Percentiles rank a stretch among this genome's conserved stretches.
phyloP scores from a whole-genome alignment of 1,140 invertebrate species.

The Oncopodura yosiiana region DNA sequence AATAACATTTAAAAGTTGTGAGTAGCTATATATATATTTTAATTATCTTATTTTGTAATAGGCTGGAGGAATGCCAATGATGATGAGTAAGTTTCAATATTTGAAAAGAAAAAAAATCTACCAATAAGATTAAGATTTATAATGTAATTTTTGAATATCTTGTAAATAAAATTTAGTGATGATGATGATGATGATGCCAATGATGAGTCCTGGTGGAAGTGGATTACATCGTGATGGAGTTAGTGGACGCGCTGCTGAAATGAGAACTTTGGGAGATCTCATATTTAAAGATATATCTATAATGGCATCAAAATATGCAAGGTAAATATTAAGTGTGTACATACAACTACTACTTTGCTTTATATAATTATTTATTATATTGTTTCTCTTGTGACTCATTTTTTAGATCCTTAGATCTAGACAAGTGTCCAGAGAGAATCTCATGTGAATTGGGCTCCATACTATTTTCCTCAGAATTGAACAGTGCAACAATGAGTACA shows the following conservation, averaged over 20 bases:
- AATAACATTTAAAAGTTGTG: too few relatives aligned
- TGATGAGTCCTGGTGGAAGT: conserved; percentile 8
- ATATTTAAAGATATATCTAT: conserved; percentile 4
- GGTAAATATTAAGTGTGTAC: conserved; percentile 5
- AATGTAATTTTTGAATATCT: background rate
- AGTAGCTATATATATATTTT: too few relatives aligned
- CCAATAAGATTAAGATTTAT: too few relatives aligned
- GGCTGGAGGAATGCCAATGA: conserved; percentile 23
- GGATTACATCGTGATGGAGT: background rate
- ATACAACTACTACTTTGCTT: background rate
- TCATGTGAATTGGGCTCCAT: conserved; percentile 16
- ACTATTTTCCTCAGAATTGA: conserved; percentile 10
- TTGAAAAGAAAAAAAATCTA: too few relatives aligned
- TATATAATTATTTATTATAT: background rate
- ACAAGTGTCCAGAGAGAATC: conserved; percentile 16
- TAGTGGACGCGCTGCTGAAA: conserved; percentile 6
- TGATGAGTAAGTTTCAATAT: too few relatives aligned
- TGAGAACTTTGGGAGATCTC: conserved; percentile 5
- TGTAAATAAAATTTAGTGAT: conserved; percentile 4
- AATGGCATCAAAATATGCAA: conserved; percentile 11
- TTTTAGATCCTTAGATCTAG: conserved; percentile 22
- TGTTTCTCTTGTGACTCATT: background rate
- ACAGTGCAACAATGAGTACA: background rate
- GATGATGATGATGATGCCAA: conserved; percentile 32
- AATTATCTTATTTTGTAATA: too few relatives aligned